Evolutionary conservation across 2,888 invertebrate species (phyloP), one percentile per base, ranked within the genome.

Genomic region (Aporophyla lueneburgensis): DNA sequence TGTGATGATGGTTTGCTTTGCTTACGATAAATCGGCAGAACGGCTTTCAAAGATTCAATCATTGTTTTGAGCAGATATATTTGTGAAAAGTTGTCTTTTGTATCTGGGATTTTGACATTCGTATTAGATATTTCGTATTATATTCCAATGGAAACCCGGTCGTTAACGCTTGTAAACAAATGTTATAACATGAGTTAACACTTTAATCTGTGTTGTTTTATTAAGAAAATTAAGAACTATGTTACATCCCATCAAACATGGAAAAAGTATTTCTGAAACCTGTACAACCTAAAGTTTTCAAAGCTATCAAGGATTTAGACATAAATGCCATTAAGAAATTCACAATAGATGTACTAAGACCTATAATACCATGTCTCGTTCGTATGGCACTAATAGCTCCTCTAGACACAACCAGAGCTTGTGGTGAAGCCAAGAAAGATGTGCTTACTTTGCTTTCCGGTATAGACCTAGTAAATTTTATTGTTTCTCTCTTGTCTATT

Each of bases 381-480:
- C 97, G 99, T 70, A 99, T 99, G 98, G 99, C 99, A 77, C 96
- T 99, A 0, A 96, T 97, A 90, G 98, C 98, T 10, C 99, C 99
- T 0, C 95, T 99, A 72, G 99, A 99, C 92, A 98, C 98, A 61
- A 98, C 99, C 0, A 97, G 97, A 89, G 97, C 98, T 76, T 99
- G 99, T 92, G 97, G 98, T 62, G 98, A 98, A 88, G 98, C 98
- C 54, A 98, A 99, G 88, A 99, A 99, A 93, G 98, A 98, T 90
- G 98, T 99, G 71, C 96, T 99, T 4, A 98, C 98, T n/a, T 97
- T 99, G 67, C 97, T 99, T 0, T 98, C 99, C 1, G 99, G 99
- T 10, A 98, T 99, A 87, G 99, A 99, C 93, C 97, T 98, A 71
- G 99, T 99, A 0, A 99, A 99, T 94, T 98, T 99, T 73, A 98